Evolutionary conservation across 2,797 vertebrate species (phyloP).

Genomic region (Liasis olivaceus): DNA sequence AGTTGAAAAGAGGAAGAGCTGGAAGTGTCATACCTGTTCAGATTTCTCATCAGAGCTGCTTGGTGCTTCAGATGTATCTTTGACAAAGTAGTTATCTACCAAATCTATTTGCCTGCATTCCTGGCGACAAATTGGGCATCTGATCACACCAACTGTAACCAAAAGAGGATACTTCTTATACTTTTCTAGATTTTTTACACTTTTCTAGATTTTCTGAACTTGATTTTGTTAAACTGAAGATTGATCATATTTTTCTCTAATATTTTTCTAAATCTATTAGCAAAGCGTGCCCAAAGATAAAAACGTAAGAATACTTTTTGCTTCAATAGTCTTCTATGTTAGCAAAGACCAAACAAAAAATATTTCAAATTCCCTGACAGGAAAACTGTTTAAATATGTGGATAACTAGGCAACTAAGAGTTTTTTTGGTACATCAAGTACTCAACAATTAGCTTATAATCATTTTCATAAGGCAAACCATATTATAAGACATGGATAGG

Average conservation of each 20-base stretch:
- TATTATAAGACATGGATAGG: background rate
- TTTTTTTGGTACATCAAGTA: background rate
- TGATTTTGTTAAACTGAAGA: background rate
- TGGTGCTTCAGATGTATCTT: slow-evolving; percentile 89
- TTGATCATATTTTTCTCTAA: background rate
- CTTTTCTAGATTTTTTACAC: background rate
- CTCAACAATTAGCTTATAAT: background rate
- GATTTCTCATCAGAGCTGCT: slow-evolving; percentile 91
- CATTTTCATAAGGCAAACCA: background rate
- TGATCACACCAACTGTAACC: slow-evolving; percentile 90
- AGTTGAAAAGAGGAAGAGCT: slow-evolving; percentile 39
- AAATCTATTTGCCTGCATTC: slow-evolving; percentile 97
- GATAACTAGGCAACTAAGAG: background rate
- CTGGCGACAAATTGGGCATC: slow-evolving; percentile 92
- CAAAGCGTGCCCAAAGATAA: background rate
- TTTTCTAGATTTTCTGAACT: background rate
- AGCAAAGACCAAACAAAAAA: background rate
- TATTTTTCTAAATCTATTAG: background rate
- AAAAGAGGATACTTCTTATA: slow-evolving; percentile 28
- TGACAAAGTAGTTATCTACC: slow-evolving; percentile 98
- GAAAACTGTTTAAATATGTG: background rate
- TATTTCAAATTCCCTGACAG: background rate
- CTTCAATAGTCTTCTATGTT: background rate
- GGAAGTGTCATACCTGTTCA: slow-evolving; percentile 82
- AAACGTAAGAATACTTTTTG: background rate